These are phyloP conservation scores for Bagarius yarrelli DNA, from an alignment of 2,113 vertebrate genomes.

Conservation along the genomic window DNA sequence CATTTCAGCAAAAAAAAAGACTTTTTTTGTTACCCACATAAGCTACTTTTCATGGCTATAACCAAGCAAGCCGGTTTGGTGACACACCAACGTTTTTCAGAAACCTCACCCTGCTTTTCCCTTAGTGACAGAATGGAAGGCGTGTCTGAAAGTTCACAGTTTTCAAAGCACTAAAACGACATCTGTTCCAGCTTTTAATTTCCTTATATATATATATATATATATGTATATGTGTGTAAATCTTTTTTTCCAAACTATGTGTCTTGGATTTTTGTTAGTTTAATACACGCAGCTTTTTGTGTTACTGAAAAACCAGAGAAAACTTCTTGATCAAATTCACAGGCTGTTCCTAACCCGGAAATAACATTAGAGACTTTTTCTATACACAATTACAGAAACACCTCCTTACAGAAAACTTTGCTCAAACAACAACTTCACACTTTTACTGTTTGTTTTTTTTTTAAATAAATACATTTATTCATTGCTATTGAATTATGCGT, in stretches of 20 bases:
- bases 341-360: background rate
- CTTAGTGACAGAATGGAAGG: background rate
- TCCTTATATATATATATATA: too few species aligned
- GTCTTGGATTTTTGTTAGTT: too few species aligned
- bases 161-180: background rate
- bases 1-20: background rate
- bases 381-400: background rate
- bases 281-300: background rate
- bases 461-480: background rate
- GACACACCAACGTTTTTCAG: constrained; percentile 27
- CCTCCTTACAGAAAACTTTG: background rate
- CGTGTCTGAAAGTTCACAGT: background rate
- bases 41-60: background rate
- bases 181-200: background rate
- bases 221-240: too few species aligned
- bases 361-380: background rate
- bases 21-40: background rate
- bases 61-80: constrained; percentile 29
- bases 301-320: background rate
- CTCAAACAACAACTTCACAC: background rate
- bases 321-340: background rate
- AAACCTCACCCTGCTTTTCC: constrained; percentile 29
- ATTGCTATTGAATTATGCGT: background rate
- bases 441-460: too few species aligned
- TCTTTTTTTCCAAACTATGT: too few species aligned